Base-by-base conservation (phyloP, 2,888 invertebrate genomes). In the Drosophila stalkeri region DNA sequence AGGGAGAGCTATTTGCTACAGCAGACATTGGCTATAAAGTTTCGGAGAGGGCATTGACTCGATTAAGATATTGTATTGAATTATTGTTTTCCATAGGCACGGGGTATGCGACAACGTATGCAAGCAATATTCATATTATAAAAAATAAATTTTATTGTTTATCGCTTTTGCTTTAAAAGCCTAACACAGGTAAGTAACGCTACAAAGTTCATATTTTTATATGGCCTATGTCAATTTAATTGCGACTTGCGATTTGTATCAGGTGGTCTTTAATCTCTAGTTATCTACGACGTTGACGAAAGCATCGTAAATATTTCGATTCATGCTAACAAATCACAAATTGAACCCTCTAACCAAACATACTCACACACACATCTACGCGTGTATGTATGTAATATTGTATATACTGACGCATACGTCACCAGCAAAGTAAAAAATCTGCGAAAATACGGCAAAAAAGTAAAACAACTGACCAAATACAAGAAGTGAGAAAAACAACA, bases 321-420 rank as follows among this genome's bases (percentile, higher is more conserved):
- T 77, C 66, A 77, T 80, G 72, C 69, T 62, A 71, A 71, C 71
- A 72, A 89, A 81, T 78, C 69, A 70, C 39, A 60, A 64, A 76
- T 51, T 60, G 51, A 31, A 61, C 39, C 44, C 37, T 47, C 39
- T 39, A 27, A 14, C 6, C 23, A 18, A n/a, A 20, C 11, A n/a
- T n/a, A 39, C n/a, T 27, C 2, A 37, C n/a, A 12, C 33, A 18
- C 33, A 49, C 7, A 16, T 16, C 20, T n/a, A 55, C 27, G 2
- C 14, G 20, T 6, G 2, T 20, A 44, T 3, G 7, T 43, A 18
- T 9, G 5, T 46, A 43, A 20, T 27, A 27, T 9, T 3, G 23
- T 23, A 46, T 16, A 23, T 46, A 9, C 20, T 39, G 6, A 54
- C 11, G 20, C 39, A 46, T 23, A 18, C 18, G 23, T 23, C 49